Base-by-base conservation (phyloP, 2,888 invertebrate species). In the Drosophila lacicola region DNA sequence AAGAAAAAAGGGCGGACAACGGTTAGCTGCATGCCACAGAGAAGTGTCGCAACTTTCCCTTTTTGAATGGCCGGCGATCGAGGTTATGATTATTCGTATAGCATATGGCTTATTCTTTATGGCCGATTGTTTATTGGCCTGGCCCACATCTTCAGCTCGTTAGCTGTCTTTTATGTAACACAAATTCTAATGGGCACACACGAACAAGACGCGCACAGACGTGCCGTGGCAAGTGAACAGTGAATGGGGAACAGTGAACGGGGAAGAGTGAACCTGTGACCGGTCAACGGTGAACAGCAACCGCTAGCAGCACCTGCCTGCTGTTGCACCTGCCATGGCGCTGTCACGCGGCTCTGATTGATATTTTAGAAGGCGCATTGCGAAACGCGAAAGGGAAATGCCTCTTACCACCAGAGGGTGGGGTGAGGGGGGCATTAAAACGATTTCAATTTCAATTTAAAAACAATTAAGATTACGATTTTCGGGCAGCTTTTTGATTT, bases 41-140 rank as follows among this genome's bases (percentile, higher is more conserved):
- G 71, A 86, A 71, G 68, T 76, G 80, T 85, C 76, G 72, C 77
- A 80, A 82, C 89, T 89, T 86, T 86, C 89, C 85, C 85, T 89
- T 85, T 17, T 88, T 74, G 72, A 55, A 64, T 74, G 62, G 50
- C 50, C 55, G 8, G 54, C 55, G 74, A 86, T 78, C 63, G 71
- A 66, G 70, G 74, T 49, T 88, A 67, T 81, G 65, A 80, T 89
- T 58, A 68, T 67, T 53, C 46, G 56, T 42, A 57, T 56, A 29
- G 37, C 44, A 44, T 74, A 37, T 70, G 53, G 60, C 29, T 56
- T 51, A 47, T 73, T 62, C 56, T 53, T 64, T 68, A 50, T 66
- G 19, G 29, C 29, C 37, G 37, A 53, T 70, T 46, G 57, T 76
- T 68, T 68, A 54, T 64, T 61, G 56, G 42, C 46, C 47, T 76